A percentile compares a stretch with the other conserved stretches of the same genome.
Conservation (phyloP, 2,113 vertebrate species). For the Cavia porcellus region DNA sequence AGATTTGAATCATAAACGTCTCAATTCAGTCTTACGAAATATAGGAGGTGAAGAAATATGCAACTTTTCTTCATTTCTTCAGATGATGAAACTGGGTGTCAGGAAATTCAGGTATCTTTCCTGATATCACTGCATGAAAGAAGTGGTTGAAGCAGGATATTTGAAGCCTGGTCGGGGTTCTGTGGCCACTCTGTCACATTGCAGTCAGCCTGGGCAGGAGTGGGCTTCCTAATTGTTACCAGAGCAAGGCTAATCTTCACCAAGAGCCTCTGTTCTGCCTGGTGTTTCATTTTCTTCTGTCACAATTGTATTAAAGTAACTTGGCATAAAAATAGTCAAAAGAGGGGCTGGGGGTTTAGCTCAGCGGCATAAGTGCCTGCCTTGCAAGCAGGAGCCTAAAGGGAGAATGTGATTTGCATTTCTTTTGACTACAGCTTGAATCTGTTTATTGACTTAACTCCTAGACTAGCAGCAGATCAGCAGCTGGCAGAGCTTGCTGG, state of each 20-base stretch:
- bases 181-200: neutral
- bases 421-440: constrained; percentile 66
- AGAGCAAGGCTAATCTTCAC: constrained; percentile 54
- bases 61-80: neutral
- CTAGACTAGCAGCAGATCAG: constrained; percentile 44
- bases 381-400: neutral
- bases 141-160: neutral
- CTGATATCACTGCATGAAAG: neutral
- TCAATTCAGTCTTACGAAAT: neutral
- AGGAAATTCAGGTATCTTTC: neutral
- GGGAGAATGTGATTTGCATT: constrained; percentile 47
- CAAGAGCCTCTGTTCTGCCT: constrained; percentile 43
- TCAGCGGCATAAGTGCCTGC: no score
- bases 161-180: neutral
- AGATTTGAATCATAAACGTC: constrained; percentile 16
- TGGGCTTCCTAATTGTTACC: constrained; percentile 13
- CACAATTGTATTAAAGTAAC: constrained; percentile 49
- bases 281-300: constrained; percentile 63
- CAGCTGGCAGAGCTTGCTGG: neutral
- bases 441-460: constrained; percentile 64
- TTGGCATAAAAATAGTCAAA: constrained; percentile 59
- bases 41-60: neutral
- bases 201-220: neutral
- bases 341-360: neutral
- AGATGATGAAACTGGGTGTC: neutral